Evolutionary conservation across 2,888 invertebrate genomes (phyloP).

Genomic region (Kuschelorhynchus macadamiae): DNA sequence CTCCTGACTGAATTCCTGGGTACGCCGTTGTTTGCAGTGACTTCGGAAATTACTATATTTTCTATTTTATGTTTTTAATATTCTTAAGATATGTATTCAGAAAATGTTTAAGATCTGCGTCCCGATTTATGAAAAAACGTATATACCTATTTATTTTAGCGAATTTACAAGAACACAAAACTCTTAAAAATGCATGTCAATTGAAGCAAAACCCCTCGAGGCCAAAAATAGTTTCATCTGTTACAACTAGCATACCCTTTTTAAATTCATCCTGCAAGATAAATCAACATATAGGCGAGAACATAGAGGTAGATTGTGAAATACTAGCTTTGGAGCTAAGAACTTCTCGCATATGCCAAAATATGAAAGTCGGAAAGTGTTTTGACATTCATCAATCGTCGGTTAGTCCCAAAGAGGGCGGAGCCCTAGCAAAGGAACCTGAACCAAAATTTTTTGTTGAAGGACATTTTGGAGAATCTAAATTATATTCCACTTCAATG

Average conservation of each 20-base stretch:
- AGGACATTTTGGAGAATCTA: neutral
- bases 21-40: no score
- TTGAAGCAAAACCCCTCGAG: slow-evolving; percentile 33
- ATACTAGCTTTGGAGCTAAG: slow-evolving; percentile 25
- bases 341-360: slow-evolving; percentile 31
- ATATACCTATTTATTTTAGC: no score
- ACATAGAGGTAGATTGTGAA: slow-evolving; percentile 37
- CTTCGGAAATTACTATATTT: no score
- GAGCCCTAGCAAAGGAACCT: no score
- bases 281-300: slow-evolving; percentile 1
- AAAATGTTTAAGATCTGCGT: no score
- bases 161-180: slow-evolving; percentile 53
- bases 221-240: slow-evolving; percentile 38
- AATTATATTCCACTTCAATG: slow-evolving; percentile 31
- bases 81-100: no score
- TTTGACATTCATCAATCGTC: slow-evolving; percentile 34
- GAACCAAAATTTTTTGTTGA: neutral
- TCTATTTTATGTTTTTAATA: no score
- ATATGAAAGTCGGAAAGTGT: slow-evolving; percentile 43
- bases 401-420: no score
- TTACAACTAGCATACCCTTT: slow-evolving; percentile 31
- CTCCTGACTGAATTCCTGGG: no score
- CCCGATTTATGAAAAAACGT: no score
- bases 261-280: slow-evolving; percentile 36
- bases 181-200: slow-evolving; percentile 53